These are phyloP conservation scores for Lindbergichthys nudifrons DNA, from an alignment of 2,797 vertebrate genomes.

Conservation along the genomic window DNA sequence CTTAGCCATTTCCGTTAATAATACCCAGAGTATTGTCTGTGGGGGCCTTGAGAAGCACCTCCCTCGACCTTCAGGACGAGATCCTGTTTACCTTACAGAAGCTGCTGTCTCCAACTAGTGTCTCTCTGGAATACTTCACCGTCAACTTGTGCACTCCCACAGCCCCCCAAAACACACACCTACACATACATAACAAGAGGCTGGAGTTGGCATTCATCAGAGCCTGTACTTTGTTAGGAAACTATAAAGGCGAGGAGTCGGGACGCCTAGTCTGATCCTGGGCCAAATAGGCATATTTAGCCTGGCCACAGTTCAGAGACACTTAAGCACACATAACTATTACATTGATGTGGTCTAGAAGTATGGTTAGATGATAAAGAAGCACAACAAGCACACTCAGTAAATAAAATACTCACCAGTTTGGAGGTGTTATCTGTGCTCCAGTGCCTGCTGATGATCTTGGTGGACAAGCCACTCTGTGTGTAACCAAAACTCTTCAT, in stretches of 20 bases:
- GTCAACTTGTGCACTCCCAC: constrained; percentile 72
- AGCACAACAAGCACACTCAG: constrained; percentile 13
- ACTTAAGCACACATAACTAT: constrained; percentile 26
- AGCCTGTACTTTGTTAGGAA: constrained; percentile 75
- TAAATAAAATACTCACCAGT: constrained; percentile 50
- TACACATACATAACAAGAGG: constrained; percentile 55
- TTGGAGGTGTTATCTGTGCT: constrained; percentile 76
- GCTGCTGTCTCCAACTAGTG: constrained; percentile 82
- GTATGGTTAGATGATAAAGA: not conserved
- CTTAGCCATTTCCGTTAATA: constrained; percentile 87
- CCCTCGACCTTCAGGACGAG: constrained; percentile 83
- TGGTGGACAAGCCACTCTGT: constrained; percentile 69
- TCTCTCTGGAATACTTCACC: constrained; percentile 78
- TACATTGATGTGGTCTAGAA: constrained; percentile 6
- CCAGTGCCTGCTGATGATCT: constrained; percentile 60
- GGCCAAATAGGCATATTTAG: constrained; percentile 53
- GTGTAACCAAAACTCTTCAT: constrained; percentile 63
- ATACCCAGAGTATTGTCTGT: constrained; percentile 87
- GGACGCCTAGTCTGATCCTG: constrained; percentile 56
- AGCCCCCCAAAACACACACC: constrained; percentile 36
- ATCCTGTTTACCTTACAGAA: constrained; percentile 87
- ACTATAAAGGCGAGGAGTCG: constrained; percentile 65
- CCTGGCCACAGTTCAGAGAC: constrained; percentile 59
- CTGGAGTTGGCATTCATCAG: constrained; percentile 73
- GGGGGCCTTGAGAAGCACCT: constrained; percentile 83